Conservation (phyloP, 2,888 invertebrate species). For the Lasioglossum oenotherae region DNA sequence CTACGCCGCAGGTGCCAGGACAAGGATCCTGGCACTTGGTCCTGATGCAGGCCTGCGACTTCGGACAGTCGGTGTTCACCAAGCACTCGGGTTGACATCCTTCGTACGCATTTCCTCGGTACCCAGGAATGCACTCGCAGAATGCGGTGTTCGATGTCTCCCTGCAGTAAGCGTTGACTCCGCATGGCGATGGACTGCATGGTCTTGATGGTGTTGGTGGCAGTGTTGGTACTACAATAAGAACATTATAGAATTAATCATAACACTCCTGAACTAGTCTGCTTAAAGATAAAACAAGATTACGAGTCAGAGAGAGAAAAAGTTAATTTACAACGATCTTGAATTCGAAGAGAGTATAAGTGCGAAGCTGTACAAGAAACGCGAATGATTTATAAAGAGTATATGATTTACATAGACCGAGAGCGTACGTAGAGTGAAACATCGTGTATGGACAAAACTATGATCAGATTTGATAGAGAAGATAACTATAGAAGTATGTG, state of each 20-base stretch:
- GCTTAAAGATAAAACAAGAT: background rate
- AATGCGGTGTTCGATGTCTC: conserved; percentile 88
- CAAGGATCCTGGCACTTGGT: conserved; percentile 91
- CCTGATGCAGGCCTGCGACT: conserved; percentile 88
- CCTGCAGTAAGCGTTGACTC: conserved; percentile 88
- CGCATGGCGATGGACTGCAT: conserved; percentile 88
- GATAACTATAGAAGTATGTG: background rate
- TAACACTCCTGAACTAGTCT: background rate
- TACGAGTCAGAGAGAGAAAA: conserved; percentile 2
- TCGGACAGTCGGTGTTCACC: conserved; percentile 89
- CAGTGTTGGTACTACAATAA: conserved; percentile 58
- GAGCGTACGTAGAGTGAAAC: conserved; percentile 15
- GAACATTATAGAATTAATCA: background rate
- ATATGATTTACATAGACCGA: conserved; percentile 17
- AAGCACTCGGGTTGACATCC: conserved; percentile 90
- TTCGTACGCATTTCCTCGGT: conserved; percentile 87
- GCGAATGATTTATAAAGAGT: conserved; percentile 23
- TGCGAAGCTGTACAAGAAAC: conserved; percentile 28
- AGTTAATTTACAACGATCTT: conserved; percentile 46
- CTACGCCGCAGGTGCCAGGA: conserved; percentile 91
- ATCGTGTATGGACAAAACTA: conserved; percentile 30
- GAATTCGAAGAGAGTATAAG: background rate
- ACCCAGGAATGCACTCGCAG: conserved; percentile 89
- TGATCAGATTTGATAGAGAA: background rate
- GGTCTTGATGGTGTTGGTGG: conserved; percentile 80